These are phyloP conservation scores for Periparus ater DNA, from an alignment of 2,797 vertebrate genomes.

Conservation along the genomic window DNA sequence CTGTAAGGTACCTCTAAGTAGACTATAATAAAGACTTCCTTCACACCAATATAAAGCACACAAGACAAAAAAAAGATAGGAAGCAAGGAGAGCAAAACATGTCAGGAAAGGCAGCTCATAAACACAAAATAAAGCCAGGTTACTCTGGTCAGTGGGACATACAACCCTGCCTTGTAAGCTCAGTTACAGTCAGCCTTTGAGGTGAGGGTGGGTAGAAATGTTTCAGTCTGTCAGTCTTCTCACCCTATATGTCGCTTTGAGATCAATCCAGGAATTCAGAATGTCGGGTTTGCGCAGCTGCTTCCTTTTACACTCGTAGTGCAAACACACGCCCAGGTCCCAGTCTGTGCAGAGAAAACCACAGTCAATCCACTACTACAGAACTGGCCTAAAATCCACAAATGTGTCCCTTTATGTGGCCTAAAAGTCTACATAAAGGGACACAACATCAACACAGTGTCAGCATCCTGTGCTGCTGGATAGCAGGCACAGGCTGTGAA, in stretches of 20 bases:
- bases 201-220: not conserved
- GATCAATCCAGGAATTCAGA: constrained; percentile 93
- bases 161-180: not conserved
- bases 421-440: not conserved
- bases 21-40: not conserved
- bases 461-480: not conserved
- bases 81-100: not conserved
- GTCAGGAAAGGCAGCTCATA: not conserved
- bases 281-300: constrained; percentile 87
- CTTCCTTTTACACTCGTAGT: constrained; percentile 94
- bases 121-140: not conserved
- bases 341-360: constrained; percentile 82
- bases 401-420: not conserved
- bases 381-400: not conserved
- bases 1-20: not conserved
- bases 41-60: not conserved
- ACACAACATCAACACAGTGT: not conserved
- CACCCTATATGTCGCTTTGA: constrained; percentile 91
- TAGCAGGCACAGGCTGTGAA: not conserved
- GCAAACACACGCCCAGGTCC: constrained; percentile 95
- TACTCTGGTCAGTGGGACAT: not conserved
- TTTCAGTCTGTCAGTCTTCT: not conserved
- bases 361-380: not conserved
- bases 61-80: not conserved
- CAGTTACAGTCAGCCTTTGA: not conserved